Evolutionary conservation across 2,797 vertebrate genomes (phyloP).

Genomic region (Pseudocheirus occidentalis): DNA sequence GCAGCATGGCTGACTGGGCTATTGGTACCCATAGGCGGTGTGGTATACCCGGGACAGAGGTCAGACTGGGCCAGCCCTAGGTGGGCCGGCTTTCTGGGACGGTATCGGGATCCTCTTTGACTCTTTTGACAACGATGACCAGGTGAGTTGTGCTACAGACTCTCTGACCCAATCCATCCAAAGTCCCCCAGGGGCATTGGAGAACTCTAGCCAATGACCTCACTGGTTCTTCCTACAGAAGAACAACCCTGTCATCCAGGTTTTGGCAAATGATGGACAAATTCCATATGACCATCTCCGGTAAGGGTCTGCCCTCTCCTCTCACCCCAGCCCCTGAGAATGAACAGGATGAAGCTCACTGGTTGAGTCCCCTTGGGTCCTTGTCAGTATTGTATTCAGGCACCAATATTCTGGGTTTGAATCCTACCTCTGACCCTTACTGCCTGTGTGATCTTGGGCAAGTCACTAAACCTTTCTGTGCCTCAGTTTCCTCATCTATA

Average conservation of each 20-base stretch:
- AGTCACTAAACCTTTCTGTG: background rate
- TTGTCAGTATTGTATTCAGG: background rate
- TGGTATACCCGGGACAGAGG: conserved; percentile 72
- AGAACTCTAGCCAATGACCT: background rate
- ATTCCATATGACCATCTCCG: conserved; percentile 4
- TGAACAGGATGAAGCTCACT: background rate
- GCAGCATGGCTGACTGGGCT: background rate
- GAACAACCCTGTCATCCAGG: conserved; percentile 71
- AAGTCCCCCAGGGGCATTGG: background rate
- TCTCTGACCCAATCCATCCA: rapidly evolving
- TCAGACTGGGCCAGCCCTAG: conserved; percentile 42
- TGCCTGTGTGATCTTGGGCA: background rate
- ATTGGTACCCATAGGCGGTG: conserved; percentile 57
- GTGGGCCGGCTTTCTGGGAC: conserved; percentile 49
- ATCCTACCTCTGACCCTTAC: background rate
- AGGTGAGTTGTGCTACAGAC: conserved; percentile 54
- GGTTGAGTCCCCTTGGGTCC: background rate
- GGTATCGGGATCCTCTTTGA: conserved; percentile 74
- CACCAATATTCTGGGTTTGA: background rate
- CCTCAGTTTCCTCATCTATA: background rate
- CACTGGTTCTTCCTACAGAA: conserved; percentile 35
- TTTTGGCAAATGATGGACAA: conserved; percentile 63
- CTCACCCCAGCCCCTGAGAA: background rate
- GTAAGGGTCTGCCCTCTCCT: conserved; percentile 65
- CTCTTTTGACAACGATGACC: conserved; percentile 44